A percentile compares a stretch with the other conserved stretches of the same genome.
Conservation (phyloP, 2,888 invertebrate species). For the Napeogenes inachia region DNA sequence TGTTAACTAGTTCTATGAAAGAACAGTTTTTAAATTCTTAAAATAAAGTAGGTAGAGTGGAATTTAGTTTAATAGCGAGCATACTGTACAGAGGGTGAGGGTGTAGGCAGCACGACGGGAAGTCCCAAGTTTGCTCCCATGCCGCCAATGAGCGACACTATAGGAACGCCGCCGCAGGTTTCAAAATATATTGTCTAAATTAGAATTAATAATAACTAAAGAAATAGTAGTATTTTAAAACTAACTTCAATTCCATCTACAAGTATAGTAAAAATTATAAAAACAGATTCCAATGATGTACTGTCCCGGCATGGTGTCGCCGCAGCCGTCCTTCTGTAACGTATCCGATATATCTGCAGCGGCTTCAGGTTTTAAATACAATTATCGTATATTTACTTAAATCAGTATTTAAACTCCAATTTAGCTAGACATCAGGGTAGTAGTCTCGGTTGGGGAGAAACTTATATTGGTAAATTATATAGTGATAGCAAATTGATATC, state of each 20-base stretch:
- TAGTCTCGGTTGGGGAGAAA: neutral
- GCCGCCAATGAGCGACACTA: slow-evolving; percentile 57
- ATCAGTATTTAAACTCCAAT: too few relatives aligned
- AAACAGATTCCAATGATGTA: slow-evolving; percentile 68
- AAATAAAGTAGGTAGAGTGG: neutral
- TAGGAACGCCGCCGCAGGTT: slow-evolving; percentile 36
- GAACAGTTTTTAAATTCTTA: neutral
- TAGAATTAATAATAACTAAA: neutral
- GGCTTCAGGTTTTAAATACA: slow-evolving; percentile 55
- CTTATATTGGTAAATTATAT: neutral
- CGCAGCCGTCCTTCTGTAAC: slow-evolving; percentile 71
- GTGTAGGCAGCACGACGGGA: slow-evolving; percentile 55
- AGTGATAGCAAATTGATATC: neutral
- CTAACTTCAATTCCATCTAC: slow-evolving; percentile 5
- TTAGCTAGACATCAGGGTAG: too few relatives aligned
- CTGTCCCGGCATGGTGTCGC: slow-evolving; percentile 69
- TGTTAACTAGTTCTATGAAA: too few relatives aligned
- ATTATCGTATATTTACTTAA: slow-evolving; percentile 5
- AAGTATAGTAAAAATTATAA: neutral
- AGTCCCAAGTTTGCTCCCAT: slow-evolving; percentile 65
- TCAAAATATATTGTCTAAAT: slow-evolving; percentile 8
- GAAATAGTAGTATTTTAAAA: slow-evolving; percentile 3
- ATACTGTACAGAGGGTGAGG: slow-evolving; percentile 57
- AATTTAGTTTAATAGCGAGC: neutral
- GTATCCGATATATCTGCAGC: slow-evolving; percentile 67